These are phyloP conservation scores for Salminus brasiliensis DNA, from an alignment of 2,113 vertebrate species.

Conservation along the genomic window DNA sequence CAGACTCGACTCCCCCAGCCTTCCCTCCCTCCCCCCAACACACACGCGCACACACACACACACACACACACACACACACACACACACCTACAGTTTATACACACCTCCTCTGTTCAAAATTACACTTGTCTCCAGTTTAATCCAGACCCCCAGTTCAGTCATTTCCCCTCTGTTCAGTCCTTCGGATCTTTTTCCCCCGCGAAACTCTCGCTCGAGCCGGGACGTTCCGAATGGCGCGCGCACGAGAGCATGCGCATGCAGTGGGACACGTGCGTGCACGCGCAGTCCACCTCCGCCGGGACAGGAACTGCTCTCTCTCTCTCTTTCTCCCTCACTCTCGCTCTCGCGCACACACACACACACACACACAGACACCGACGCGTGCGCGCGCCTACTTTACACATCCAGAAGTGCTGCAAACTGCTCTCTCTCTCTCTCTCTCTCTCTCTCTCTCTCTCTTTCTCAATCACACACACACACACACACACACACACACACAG, in stretches of 20 bases:
- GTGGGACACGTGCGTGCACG: slow-evolving; percentile 46
- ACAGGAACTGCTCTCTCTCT: not conserved
- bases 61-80: too few species aligned
- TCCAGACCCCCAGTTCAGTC: not conserved
- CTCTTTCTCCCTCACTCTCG: not conserved
- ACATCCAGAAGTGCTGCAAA: not conserved
- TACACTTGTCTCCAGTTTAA: too few species aligned
- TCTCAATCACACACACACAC: not conserved
- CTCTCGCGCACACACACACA: not conserved
- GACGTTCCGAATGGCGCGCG: slow-evolving; percentile 10
- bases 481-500: not conserved
- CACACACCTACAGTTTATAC: too few species aligned
- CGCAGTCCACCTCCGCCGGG: slow-evolving; percentile 21
- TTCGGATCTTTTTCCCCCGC: not conserved
- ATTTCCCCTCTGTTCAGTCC: too few species aligned
- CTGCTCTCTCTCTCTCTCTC: not conserved
- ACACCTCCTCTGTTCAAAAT: too few species aligned
- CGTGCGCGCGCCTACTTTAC: too few species aligned
- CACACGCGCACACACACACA: too few species aligned
- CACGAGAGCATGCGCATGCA: slow-evolving; percentile 50
- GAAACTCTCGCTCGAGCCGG: slow-evolving; percentile 17
- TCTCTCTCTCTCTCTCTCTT: not conserved
- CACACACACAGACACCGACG: not conserved
- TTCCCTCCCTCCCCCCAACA: too few species aligned
- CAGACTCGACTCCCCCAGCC: too few species aligned